Base-by-base conservation (phyloP, 2,113 vertebrate species). In the Monopterus albus region DNA sequence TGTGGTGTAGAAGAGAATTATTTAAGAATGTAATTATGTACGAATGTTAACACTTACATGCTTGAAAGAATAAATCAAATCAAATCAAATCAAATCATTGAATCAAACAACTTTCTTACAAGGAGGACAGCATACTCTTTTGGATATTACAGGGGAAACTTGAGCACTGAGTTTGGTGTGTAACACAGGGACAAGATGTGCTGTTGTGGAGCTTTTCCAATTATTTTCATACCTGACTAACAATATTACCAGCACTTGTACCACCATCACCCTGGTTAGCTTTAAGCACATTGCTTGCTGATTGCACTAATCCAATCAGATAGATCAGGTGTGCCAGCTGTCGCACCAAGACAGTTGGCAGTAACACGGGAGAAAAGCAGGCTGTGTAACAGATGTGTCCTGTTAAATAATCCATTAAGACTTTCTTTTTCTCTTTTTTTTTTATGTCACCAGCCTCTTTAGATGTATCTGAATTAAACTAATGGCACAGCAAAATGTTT, bases 401-500 rank as follows among this genome's bases (percentile, higher is more conserved):
- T 89, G 75, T 85, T 91, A 85, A 92, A 88, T 89, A 90, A 89
- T 92, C 82, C 77, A 89, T 89, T 83, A 86, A 78, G 78, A 75
- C 52, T 51, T 82, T 71, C 71, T 47, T 52, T 10, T n/a, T n/a
- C n/a, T 73, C 52, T 51, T 82, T 36, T 2, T 59, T 29, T 43
- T 23, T 20, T 1, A 65, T 56, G 64, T 66, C 56, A 43, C 47
- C 72, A 47, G 61, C 46, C 85, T 75, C 76, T 83, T 73, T 57
- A 66, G 78, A 60, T 75, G 67, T 63, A 45, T 85, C 76, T 13
- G 15, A 55, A 60, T 77, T 70, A 73, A 75, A 49, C 21, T 26
- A 75, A 52, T 11, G 7, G 26, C 29, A 45, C 55, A 68, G 72
- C 40, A 39, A 38, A 64, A 62, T 53, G 49, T 74, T 82, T 78